phyloP scores from a whole-genome alignment of 2,888 invertebrate genomes.

The Drosophila pseudotalamancana region DNA sequence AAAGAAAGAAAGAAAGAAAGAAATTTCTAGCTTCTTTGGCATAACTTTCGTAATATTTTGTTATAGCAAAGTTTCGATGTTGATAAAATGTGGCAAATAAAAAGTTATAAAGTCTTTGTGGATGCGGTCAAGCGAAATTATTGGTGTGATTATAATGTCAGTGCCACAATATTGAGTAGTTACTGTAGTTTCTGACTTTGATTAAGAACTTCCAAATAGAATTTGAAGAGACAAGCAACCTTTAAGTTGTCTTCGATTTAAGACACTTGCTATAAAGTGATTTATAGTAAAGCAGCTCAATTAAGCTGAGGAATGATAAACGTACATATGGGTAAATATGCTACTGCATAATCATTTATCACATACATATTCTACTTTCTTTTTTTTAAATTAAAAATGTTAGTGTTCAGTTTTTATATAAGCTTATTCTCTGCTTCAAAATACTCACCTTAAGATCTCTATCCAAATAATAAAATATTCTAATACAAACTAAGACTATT shows the following conservation, averaged over 20 bases:
- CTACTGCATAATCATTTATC: too few species aligned
- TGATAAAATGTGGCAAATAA: conserved; percentile 76
- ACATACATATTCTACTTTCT: too few species aligned
- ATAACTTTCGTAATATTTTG: conserved; percentile 78
- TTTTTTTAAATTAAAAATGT: too few species aligned
- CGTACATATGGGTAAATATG: too few species aligned
- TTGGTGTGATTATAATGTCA: conserved; percentile 39
- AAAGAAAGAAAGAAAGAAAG: conserved; percentile 26
- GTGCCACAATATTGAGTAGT: conserved; percentile 20
- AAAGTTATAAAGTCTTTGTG: conserved; percentile 47
- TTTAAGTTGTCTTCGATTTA: neutral
- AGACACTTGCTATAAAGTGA: neutral
- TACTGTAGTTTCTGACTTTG: conserved; percentile 4
- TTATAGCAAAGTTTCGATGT: conserved; percentile 72
- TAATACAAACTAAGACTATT: neutral
- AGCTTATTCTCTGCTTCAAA: too few species aligned
- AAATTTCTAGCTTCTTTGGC: conserved; percentile 60
- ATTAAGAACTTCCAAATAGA: neutral
- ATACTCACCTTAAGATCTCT: too few species aligned
- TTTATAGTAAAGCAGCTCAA: too few species aligned
- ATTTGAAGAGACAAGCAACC: neutral
- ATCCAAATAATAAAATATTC: neutral
- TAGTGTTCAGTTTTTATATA: too few species aligned
- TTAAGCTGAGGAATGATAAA: too few species aligned
- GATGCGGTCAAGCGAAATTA: conserved; percentile 34